These are phyloP conservation scores for Epizoanthus rinbou DNA, from an alignment of 92 coral and sea anemone genomes.

Conservation along the genomic window DNA sequence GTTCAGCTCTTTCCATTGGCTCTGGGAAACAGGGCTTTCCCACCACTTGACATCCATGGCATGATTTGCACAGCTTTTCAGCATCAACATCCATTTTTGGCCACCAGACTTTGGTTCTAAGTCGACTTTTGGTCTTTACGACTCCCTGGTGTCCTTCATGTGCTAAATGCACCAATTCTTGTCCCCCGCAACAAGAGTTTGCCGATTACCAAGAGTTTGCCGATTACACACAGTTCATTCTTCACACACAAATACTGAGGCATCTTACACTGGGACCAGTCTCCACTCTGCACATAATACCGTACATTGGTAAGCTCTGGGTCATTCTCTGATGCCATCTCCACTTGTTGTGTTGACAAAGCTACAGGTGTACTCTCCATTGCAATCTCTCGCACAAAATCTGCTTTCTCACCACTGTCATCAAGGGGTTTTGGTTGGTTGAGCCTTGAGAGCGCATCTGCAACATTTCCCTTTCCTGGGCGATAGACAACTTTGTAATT, in stretches of 20 bases:
- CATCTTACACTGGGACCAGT: no score
- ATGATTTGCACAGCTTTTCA: conserved; percentile 38
- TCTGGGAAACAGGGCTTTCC: conserved; percentile 33
- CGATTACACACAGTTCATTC: no score
- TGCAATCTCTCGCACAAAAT: conserved; percentile 25
- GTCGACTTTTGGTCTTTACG: conserved; percentile 34
- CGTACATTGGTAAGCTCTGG: no score
- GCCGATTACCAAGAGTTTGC: no score
- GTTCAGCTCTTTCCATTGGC: conserved; percentile 23
- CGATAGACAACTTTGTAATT: conserved; percentile 32
- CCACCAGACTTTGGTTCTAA: conserved; percentile 42
- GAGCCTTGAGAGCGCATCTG: conserved; percentile 46
- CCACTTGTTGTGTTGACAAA: conserved; percentile 34
- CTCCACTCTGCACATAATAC: no score
- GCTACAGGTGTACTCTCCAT: conserved; percentile 35
- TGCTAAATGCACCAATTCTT: not conserved
- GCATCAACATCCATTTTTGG: conserved; percentile 37
- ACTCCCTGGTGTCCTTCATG: conserved; percentile 46
- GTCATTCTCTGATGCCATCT: conserved; percentile 6
- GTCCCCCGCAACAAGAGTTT: no score
- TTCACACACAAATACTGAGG: no score
- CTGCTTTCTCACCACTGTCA: conserved; percentile 15
- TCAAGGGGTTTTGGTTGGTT: conserved; percentile 29
- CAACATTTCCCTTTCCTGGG: conserved; percentile 33
- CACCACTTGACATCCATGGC: conserved; percentile 43